Percentiles rank a stretch among this genome's conserved stretches.
These are phyloP conservation scores for Drosophila maculinotata DNA, from an alignment of 2,888 invertebrate genomes.

Conservation along the genomic window DNA sequence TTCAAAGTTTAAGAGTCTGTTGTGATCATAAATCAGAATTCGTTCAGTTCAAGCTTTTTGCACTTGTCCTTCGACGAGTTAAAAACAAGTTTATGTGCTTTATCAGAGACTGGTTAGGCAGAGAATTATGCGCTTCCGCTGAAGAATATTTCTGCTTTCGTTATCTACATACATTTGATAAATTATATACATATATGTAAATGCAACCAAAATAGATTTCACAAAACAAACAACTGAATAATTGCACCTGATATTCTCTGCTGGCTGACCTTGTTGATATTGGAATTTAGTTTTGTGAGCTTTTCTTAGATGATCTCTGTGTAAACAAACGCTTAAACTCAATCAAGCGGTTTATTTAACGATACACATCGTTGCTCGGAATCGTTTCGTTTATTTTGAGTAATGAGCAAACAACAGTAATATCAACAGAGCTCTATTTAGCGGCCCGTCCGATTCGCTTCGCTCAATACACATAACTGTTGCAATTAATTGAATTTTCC, in stretches of 20 bases:
- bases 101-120: conserved; percentile 54
- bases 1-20: not conserved
- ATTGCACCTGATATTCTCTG: conserved; percentile 8
- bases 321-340: conserved; percentile 39
- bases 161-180: conserved; percentile 49
- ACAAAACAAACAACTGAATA: not conserved
- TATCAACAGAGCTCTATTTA: conserved; percentile 11
- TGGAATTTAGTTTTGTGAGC: conserved; percentile 32
- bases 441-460: conserved; percentile 32
- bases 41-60: conserved; percentile 19
- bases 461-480: conserved; percentile 47
- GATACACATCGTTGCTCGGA: conserved; percentile 19
- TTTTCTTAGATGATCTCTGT: conserved; percentile 5
- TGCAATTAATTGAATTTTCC: conserved; percentile 49
- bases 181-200: conserved; percentile 3
- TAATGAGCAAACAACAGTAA: conserved; percentile 23
- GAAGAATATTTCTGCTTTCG: conserved; percentile 2
- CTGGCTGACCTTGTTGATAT: conserved; percentile 70
- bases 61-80: conserved; percentile 61
- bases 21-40: conserved; percentile 36
- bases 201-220: conserved; percentile 5
- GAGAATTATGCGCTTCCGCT: conserved; percentile 19
- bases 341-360: conserved; percentile 63
- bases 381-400: conserved; percentile 43
- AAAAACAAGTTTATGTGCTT: conserved; percentile 62